Evolutionary conservation across 2,797 vertebrate genomes (phyloP).

Genomic region (Labeo calbasu): DNA sequence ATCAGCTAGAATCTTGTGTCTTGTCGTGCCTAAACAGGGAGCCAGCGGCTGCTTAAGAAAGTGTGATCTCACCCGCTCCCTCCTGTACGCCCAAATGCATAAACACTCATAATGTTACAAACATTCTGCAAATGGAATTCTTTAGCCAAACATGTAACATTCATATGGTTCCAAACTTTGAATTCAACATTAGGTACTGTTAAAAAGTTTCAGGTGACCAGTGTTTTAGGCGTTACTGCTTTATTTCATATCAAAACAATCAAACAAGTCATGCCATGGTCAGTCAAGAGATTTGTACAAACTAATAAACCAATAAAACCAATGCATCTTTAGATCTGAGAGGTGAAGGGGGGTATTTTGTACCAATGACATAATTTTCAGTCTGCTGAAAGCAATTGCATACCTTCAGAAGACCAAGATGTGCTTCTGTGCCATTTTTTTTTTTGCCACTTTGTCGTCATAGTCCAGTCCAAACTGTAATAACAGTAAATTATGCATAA

Average conservation of each 20-base stretch:
- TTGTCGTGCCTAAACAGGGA: slow-evolving; percentile 79
- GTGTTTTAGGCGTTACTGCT: background rate
- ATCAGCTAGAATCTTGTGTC: slow-evolving; percentile 75
- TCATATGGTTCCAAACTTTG: background rate
- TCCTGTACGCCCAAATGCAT: slow-evolving; percentile 51
- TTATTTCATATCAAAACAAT: background rate
- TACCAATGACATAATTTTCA: background rate
- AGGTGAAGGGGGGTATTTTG: background rate
- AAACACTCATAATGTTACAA: slow-evolving; percentile 23
- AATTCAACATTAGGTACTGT: background rate
- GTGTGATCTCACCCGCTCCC: slow-evolving; percentile 68
- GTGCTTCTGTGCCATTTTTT: background rate
- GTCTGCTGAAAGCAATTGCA: background rate
- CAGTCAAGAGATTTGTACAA: background rate
- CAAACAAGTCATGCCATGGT: background rate
- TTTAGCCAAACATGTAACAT: background rate
- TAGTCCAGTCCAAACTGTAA: background rate
- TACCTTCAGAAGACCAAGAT: background rate
- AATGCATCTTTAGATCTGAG: background rate
- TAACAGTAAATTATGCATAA: background rate
- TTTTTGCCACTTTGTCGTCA: background rate
- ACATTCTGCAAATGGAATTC: background rate
- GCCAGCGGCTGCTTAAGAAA: slow-evolving; percentile 71
- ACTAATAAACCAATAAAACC: background rate
- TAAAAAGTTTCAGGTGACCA: background rate